phyloP scores from a whole-genome alignment of 1,140 invertebrate genomes.

The Drosophila seguyi region DNA sequence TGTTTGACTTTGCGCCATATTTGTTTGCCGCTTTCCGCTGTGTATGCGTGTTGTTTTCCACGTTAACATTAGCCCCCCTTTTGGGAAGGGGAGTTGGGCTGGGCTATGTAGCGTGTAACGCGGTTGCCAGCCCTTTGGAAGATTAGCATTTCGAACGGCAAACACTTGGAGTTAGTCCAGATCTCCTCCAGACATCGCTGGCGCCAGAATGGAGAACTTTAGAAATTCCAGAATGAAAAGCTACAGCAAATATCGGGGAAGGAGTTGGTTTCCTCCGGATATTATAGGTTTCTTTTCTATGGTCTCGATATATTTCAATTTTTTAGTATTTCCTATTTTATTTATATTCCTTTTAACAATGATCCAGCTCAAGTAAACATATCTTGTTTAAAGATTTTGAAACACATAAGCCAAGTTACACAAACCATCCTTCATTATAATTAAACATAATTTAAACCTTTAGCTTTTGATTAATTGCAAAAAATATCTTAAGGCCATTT shows the following conservation, averaged over 20 bases:
- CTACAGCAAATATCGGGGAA: not conserved
- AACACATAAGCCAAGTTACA: too few species aligned
- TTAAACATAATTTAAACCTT: too few species aligned
- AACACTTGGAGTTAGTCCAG: constrained; percentile 29
- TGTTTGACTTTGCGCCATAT: constrained; percentile 76
- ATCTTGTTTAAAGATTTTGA: too few species aligned
- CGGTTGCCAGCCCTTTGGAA: constrained; percentile 45
- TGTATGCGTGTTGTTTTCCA: constrained; percentile 21
- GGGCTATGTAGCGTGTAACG: constrained; percentile 48
- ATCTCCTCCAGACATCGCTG: constrained; percentile 12
- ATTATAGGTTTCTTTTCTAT: not conserved
- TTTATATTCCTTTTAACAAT: too few species aligned
- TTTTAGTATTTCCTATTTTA: not conserved
- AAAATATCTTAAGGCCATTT: not conserved
- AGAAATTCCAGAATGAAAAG: constrained; percentile 9
- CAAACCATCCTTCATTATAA: too few species aligned
- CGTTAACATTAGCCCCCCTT: not conserved
- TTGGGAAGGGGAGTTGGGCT: not conserved
- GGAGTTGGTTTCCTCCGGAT: not conserved
- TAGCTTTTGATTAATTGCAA: too few species aligned
- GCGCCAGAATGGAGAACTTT: constrained; percentile 14
- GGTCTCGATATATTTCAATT: not conserved
- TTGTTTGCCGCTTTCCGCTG: constrained; percentile 56
- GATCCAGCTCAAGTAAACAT: too few species aligned
- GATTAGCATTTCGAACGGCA: constrained; percentile 48